These are phyloP conservation scores for Lasiurus cinereus DNA, from an alignment of 2,113 vertebrate species.

Conservation along the genomic window DNA sequence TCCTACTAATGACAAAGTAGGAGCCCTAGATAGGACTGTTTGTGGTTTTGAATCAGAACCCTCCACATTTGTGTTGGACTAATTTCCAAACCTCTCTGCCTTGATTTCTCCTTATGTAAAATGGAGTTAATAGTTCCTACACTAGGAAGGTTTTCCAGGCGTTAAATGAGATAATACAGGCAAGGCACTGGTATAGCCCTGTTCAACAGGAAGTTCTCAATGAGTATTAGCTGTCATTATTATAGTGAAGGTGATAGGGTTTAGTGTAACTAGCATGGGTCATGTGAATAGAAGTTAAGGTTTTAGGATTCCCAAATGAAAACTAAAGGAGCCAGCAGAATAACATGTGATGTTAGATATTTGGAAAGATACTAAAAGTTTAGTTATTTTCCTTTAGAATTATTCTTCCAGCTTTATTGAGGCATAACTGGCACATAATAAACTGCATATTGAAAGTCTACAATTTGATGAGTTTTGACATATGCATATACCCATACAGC, in stretches of 20 bases:
- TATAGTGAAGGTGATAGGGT: background rate
- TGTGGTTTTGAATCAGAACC: background rate
- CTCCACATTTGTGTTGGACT: background rate
- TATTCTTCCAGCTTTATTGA: background rate
- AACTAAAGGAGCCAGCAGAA: background rate
- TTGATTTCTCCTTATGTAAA: conserved; percentile 38
- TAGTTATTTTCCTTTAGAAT: background rate
- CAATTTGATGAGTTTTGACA: background rate
- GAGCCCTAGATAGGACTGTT: background rate
- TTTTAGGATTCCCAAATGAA: background rate
- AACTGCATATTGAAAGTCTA: background rate
- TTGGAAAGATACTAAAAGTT: background rate
- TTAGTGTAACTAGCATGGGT: background rate
- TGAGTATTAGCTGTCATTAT: background rate
- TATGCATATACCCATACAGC: background rate
- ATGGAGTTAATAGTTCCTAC: background rate
- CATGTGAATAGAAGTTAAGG: background rate
- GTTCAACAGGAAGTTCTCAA: background rate
- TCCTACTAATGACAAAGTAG: background rate
- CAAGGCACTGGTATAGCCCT: background rate
- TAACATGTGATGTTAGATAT: background rate
- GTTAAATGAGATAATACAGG: background rate
- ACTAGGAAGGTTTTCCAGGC: background rate
- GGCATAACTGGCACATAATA: background rate
- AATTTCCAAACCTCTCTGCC: background rate